Evolutionary conservation across 2,797 vertebrate genomes (phyloP).

Genomic region (Steatocranus sp.): DNA sequence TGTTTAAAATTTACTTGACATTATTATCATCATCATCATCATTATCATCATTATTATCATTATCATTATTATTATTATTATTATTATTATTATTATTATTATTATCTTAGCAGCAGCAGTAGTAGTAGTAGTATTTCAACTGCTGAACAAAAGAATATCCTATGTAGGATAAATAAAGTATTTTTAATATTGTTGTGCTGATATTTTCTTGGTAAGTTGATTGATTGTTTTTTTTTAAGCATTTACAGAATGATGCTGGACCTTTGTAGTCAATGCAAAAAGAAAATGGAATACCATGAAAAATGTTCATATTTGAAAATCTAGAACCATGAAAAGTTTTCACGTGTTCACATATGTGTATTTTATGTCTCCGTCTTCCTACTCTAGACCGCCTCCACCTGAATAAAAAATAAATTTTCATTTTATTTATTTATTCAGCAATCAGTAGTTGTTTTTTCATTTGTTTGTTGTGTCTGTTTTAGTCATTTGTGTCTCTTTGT

Average conservation of each 20-base stretch:
- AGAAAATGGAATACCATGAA: not conserved
- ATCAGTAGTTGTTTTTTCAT: not conserved
- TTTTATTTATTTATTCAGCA: not conserved
- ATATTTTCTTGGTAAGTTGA: not conserved
- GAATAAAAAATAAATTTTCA: not conserved
- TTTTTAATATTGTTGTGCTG: not conserved
- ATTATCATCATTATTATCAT: fast-evolving
- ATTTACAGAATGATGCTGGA: not conserved
- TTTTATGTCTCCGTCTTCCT: not conserved
- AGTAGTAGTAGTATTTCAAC: not conserved
- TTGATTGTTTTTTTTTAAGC: not conserved
- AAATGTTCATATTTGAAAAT: too few relatives aligned
- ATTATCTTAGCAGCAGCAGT: not conserved
- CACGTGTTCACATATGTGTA: not conserved
- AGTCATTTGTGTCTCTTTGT: not conserved
- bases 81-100: fast-evolving
- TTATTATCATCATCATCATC: fast-evolving
- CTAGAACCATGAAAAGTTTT: not conserved
- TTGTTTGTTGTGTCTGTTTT: not conserved
- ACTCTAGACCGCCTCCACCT: not conserved
- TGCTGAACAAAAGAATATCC: not conserved
- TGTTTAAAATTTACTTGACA: not conserved
- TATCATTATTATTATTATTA: not conserved
- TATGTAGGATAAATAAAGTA: not conserved
- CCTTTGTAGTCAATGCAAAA: not conserved